Conservation (phyloP, 2,113 vertebrate species). For the Toxotes chatareus region DNA sequence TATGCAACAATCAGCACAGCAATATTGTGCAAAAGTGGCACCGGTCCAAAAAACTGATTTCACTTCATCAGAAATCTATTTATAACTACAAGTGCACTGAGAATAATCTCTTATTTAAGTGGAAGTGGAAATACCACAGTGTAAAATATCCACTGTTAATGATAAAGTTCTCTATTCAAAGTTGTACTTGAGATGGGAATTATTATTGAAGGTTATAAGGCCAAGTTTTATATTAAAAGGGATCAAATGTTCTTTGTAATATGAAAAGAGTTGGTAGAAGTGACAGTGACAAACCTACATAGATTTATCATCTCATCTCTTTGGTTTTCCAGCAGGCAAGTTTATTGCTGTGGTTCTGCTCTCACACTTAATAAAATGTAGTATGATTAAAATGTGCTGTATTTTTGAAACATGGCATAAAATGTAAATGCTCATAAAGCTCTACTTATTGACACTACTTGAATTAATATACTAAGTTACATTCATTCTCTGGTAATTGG, state of each 20-base stretch:
- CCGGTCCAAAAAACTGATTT: slow-evolving; percentile 51
- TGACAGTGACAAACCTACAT: no score
- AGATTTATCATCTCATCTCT: no score
- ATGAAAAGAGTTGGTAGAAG: no score
- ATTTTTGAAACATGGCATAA: background rate
- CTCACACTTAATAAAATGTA: background rate
- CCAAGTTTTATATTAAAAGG: no score
- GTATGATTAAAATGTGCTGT: background rate
- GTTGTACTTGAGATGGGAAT: background rate
- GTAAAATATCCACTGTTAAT: no score
- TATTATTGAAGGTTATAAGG: no score
- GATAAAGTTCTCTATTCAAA: background rate
- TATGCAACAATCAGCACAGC: slow-evolving; percentile 35
- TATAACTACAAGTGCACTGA: slow-evolving; percentile 18
- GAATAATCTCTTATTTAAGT: background rate
- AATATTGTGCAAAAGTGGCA: slow-evolving; percentile 60
- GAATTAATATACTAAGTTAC: background rate
- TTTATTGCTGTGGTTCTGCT: no score
- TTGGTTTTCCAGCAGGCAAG: no score
- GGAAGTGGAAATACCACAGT: background rate
- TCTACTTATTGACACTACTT: background rate
- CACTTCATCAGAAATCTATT: slow-evolving; percentile 27
- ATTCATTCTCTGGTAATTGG: no score
- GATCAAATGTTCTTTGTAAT: no score
- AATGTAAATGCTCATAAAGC: background rate